These are phyloP conservation scores for Ectropis crepuscularia DNA, from an alignment of 2,888 invertebrate species.

Conservation along the genomic window DNA sequence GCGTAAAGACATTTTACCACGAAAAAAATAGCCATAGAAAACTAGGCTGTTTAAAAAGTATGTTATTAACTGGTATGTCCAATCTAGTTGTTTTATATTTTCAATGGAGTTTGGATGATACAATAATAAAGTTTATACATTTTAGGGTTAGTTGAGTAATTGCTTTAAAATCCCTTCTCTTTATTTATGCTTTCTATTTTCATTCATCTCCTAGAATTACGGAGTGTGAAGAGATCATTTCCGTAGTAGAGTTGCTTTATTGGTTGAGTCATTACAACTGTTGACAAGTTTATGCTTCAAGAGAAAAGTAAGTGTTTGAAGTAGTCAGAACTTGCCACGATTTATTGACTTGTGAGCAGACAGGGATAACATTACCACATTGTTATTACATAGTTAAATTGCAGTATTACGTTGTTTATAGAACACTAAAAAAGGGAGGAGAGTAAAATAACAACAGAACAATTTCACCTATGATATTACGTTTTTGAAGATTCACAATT, in stretches of 20 bases:
- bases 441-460: no score
- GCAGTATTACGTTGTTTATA: neutral
- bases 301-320: constrained; percentile 4
- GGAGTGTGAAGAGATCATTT: constrained; percentile 29
- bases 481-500: no score
- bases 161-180: neutral
- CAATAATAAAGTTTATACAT: neutral
- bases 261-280: constrained; percentile 23
- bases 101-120: no score
- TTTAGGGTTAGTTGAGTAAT: constrained; percentile 4
- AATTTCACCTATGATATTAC: no score
- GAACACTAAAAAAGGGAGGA: no score
- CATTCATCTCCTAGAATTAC: constrained; percentile 31
- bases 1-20: no score
- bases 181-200: constrained; percentile 9
- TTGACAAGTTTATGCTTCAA: constrained; percentile 29
- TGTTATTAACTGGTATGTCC: no score
- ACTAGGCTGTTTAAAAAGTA: no score
- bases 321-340: neutral
- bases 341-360: neutral
- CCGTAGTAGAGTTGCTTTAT: constrained; percentile 25
- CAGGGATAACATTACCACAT: neutral
- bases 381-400: neutral
- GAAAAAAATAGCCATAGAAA: no score
- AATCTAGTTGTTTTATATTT: no score